These are phyloP conservation scores for Canis aureus DNA, from an alignment of 2,113 vertebrate genomes.

Conservation along the genomic window DNA sequence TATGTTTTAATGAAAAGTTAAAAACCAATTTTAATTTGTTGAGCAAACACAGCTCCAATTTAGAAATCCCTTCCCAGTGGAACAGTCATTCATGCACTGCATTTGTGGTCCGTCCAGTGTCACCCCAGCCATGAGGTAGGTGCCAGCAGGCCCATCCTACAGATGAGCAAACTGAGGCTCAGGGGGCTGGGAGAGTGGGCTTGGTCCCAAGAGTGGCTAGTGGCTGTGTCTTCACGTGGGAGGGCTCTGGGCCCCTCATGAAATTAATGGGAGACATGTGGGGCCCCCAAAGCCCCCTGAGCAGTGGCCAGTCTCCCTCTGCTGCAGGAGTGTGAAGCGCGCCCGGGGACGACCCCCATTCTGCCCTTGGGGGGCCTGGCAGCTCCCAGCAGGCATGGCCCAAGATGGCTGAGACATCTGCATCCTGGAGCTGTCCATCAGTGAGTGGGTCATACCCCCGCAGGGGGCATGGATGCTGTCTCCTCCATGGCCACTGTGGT, in stretches of 20 bases:
- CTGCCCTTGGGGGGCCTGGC: neutral
- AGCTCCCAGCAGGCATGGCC: neutral
- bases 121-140: neutral
- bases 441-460: neutral
- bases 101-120: neutral
- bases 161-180: neutral
- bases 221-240: neutral
- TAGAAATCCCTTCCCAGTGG: no score
- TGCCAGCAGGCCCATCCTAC: neutral
- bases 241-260: neutral
- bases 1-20: neutral
- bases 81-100: no score
- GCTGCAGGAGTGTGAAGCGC: no score
- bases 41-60: neutral
- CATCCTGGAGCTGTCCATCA: fast-evolving
- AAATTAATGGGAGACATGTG: neutral
- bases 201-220: fast-evolving
- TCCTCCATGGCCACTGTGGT: neutral
- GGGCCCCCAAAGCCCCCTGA: neutral
- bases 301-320: neutral
- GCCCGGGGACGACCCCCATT: neutral
- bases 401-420: no score
- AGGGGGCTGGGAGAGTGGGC: neutral
- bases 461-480: fast-evolving
- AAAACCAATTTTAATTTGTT: neutral